Evolutionary conservation across 2,113 vertebrate species (phyloP), one percentile per base, ranked within the genome.

Genomic region (Callipepla californica): DNA sequence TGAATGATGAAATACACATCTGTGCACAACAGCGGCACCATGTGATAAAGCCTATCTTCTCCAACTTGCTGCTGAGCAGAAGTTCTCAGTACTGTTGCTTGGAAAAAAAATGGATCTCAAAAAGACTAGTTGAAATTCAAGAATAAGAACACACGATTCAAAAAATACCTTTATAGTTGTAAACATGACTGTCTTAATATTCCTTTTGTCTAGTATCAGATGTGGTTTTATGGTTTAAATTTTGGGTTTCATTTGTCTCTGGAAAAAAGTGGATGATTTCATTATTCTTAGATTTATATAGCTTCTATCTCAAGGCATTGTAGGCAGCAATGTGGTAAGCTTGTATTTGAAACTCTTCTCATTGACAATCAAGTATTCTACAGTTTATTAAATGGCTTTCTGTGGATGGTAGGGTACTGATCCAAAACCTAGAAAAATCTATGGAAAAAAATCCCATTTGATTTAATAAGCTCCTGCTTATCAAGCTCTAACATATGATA

Each of bases 231-330:
- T 0, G 1, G 44, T 58, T 91, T 85, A 87, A 82, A 32, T 79
- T 85, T 48, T 89, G 87, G 87, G 89, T 66, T 68, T 4, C 58
- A 68, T 89, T 85, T 91, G 53, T 57, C 79, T 87, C 66, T 85
- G 91, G 94, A 85, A 95, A 95, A 57, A 92, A 94, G 85, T 25
- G 25, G 78, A 72, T 92, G 19, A 94, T 91, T 92, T 91, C n/a
- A 91, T 82, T 91, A 94, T 95, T 91, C 78, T 58, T 90, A 81
- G 78, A 89, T 89, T 91, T 89, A 69, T 89, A 26, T 13, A 82
- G 62, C 22, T 94, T 65, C 67, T 94, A 69, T 91, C 79, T 89
- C 75, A 89, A 91, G 58, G 58, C 70, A 80, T n/a, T 80, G 30
- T 50, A 80, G 91, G 87, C 80, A 93, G 80, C 0, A 1, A 59